Base-by-base conservation (phyloP, 1,140 invertebrate genomes). In the Andrena cerasifolii region DNA sequence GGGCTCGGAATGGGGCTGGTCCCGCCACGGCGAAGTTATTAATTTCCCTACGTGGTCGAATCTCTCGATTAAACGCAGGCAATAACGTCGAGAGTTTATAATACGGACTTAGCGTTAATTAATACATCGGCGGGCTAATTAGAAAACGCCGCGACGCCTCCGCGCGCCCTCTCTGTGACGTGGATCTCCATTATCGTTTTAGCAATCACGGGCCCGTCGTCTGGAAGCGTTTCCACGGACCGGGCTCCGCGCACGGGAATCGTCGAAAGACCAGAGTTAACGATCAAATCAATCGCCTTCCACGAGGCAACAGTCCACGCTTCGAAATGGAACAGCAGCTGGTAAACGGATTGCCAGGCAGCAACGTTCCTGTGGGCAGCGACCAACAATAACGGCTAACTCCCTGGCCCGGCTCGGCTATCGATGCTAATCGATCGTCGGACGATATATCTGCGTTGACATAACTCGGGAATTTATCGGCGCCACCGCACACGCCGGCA, bases 381-480 rank as follows among this genome's bases (percentile, higher is more conserved):
- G 80, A 79, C 82, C 84, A 88, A 87, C 85, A 87, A 85, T 84
- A 82, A 70, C 79, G 71, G 67, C 53, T 33, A 66, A 47, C 81
- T 83, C 80, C 36, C 78, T 79, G 82, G n/a, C 86, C 33, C 73
- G 75, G 84, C 68, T 82, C 78, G 86, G 79, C 87, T 86, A 89
- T 88, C 85, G 85, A 86, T 87, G 87, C 83, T 89, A 91, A 88
- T 89, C 88, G 89, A 90, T 90, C 88, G 86, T 77, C 65, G 63
- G 79, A 62, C 86, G 87, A 89, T 90, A 87, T 89, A 89, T 89
- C 89, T 88, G 67, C 83, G 85, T 83, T 89, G 86, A 90, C 87
- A 89, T 90, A 90, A 90, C 85, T 86, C 80, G 80, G 86, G 86
- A 89, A 90, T 91, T 90, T 90, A 90, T 90, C 84, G 90, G 82